phyloP scores from a whole-genome alignment of 2,113 vertebrate species.

The Oryzias woworae region DNA sequence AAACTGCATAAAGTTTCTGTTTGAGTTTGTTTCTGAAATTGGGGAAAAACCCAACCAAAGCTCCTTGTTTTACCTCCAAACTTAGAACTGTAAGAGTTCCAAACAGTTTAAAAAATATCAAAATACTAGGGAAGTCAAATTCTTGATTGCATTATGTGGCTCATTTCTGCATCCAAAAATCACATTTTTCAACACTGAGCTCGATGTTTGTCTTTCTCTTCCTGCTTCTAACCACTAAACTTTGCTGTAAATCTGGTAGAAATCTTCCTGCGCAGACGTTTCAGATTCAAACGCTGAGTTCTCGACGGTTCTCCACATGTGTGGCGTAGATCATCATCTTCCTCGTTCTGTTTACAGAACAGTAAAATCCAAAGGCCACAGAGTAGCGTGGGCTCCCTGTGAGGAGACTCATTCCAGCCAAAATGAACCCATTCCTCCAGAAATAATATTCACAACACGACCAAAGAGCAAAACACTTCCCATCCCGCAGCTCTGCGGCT shows the following conservation, averaged over 20 bases:
- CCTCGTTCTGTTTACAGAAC: slow-evolving; percentile 63
- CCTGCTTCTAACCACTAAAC: slow-evolving; percentile 17
- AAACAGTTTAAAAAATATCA: background rate
- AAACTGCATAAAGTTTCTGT: too few relatives aligned
- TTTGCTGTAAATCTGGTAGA: slow-evolving; percentile 8
- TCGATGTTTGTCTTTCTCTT: background rate
- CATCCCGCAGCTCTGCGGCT: slow-evolving; percentile 47
- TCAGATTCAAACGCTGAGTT: slow-evolving; percentile 44
- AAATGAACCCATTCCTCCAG: slow-evolving; percentile 52
- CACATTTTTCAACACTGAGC: background rate
- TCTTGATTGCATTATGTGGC: background rate
- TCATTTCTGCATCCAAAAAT: background rate
- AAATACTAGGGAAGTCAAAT: background rate
- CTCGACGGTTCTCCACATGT: slow-evolving; percentile 55
- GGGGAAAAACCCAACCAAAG: too few relatives aligned
- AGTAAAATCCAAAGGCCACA: slow-evolving; percentile 63
- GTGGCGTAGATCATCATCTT: slow-evolving; percentile 62
- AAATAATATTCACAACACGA: slow-evolving; percentile 58
- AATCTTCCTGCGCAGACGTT: slow-evolving; percentile 58
- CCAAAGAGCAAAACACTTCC: slow-evolving; percentile 53
- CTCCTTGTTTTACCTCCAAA: too few relatives aligned
- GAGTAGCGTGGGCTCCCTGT: slow-evolving; percentile 38
- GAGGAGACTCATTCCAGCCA: slow-evolving; percentile 48
- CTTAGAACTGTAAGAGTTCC: background rate
- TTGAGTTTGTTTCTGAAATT: too few relatives aligned